Percentiles rank a stretch among this genome's conserved stretches.
Conservation (phyloP, 2,888 invertebrate species). For the Eulithis testata region DNA sequence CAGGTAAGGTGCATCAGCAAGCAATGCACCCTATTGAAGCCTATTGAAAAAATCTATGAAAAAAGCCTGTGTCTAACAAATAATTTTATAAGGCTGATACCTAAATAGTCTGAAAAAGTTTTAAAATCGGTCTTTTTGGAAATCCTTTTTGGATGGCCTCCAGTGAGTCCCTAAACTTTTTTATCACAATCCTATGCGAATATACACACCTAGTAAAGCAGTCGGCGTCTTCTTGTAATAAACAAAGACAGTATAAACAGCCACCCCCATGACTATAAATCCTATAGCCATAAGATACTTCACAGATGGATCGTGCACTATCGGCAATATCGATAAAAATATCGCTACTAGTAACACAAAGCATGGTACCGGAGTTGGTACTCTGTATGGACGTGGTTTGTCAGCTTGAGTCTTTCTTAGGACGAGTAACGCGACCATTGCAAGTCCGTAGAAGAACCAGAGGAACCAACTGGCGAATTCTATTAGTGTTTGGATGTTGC, state of each 20-base stretch:
- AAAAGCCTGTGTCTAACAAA: too few relatives aligned
- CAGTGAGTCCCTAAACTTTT: too few relatives aligned
- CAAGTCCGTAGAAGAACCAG: conserved; percentile 94
- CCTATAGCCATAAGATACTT: conserved; percentile 91
- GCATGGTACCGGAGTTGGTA: conserved; percentile 89
- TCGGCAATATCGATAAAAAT: conserved; percentile 90
- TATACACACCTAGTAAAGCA: conserved; percentile 86
- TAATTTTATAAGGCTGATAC: too few relatives aligned
- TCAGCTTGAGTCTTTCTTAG: conserved; percentile 88
- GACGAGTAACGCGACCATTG: conserved; percentile 91
- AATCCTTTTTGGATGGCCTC: too few relatives aligned
- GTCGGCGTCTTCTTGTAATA: conserved; percentile 87
- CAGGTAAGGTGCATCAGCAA: too few relatives aligned
- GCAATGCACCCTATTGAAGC: too few relatives aligned
- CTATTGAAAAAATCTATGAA: too few relatives aligned
- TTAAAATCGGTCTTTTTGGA: too few relatives aligned
- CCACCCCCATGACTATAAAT: conserved; percentile 88
- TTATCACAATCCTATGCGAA: not conserved
- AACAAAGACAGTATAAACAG: conserved; percentile 90
- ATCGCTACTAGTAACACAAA: conserved; percentile 88
- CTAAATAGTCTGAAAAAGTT: too few relatives aligned
- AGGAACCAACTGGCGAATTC: conserved; percentile 94
- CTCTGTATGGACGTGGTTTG: conserved; percentile 89
- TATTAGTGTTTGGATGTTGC: conserved; percentile 90
- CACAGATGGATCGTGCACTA: conserved; percentile 89